Percentiles rank a stretch among this genome's conserved stretches.
These are phyloP conservation scores for Agrypnia vestita DNA, from an alignment of 1,140 invertebrate genomes.

Conservation along the genomic window DNA sequence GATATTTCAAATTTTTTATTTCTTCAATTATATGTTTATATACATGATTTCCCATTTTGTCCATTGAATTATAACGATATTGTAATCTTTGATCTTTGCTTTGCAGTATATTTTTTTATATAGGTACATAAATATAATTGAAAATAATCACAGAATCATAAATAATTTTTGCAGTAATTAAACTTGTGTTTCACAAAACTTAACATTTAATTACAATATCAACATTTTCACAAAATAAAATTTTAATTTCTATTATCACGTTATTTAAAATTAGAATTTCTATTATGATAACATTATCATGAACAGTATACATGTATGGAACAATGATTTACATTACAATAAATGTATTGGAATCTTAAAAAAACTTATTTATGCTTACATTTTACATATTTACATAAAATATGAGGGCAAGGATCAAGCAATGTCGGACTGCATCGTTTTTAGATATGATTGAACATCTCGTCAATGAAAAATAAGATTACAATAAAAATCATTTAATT, in stretches of 20 bases:
- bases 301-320: background rate
- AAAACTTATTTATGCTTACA: background rate
- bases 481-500: too few relatives aligned
- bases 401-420: background rate
- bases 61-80: background rate
- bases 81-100: background rate
- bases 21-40: background rate
- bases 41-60: background rate
- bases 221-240: conserved; percentile 6
- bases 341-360: background rate
- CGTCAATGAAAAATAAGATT: background rate
- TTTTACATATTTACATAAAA: background rate
- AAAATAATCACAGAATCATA: background rate
- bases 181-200: conserved; percentile 2
- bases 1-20: too few relatives aligned
- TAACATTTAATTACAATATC: conserved; percentile 10
- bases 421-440: too few relatives aligned
- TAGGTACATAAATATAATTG: background rate
- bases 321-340: background rate
- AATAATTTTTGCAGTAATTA: background rate
- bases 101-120: background rate
- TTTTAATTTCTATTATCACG: conserved; percentile 11
- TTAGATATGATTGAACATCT: background rate
- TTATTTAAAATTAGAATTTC: conserved; percentile 9
- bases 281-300: background rate